Evolutionary conservation across 1,140 invertebrate genomes (phyloP).

Genomic region (Metaphire vulgaris): DNA sequence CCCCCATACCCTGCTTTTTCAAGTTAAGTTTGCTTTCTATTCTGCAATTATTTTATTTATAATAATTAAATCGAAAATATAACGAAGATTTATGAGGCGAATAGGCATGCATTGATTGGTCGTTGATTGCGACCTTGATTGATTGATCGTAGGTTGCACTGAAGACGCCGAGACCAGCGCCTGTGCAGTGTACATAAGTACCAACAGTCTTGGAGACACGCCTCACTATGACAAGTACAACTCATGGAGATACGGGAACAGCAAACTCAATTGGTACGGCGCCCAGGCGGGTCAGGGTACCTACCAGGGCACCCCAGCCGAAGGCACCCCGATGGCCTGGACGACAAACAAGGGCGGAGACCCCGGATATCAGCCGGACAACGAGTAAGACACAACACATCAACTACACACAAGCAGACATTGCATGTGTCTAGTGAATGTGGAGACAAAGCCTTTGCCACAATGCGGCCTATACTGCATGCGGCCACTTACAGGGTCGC

Average conservation of each 20-base stretch:
- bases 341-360: constrained; percentile 39
- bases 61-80: no score
- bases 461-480: no score
- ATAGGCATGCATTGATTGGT: no score
- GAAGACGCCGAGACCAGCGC: constrained; percentile 36
- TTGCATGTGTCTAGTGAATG: not conserved
- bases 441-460: no score
- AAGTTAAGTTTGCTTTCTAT: no score
- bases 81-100: no score
- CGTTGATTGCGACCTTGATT: no score
- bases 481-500: no score
- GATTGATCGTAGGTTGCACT: constrained; percentile 36
- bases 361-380: constrained; percentile 45
- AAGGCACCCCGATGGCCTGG: constrained; percentile 45
- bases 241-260: constrained; percentile 44
- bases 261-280: constrained; percentile 45
- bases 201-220: constrained; percentile 35
- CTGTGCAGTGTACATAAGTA: constrained; percentile 51
- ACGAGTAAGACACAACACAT: constrained; percentile 26
- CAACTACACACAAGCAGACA: not conserved
- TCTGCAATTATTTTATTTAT: no score
- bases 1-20: no score
- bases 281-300: constrained; percentile 40
- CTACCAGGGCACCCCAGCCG: constrained; percentile 37
- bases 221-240: constrained; percentile 47